A percentile compares a stretch with the other conserved stretches of the same genome.
Conservation (phyloP, 2,888 invertebrate species). For the Rhingia rostrata region DNA sequence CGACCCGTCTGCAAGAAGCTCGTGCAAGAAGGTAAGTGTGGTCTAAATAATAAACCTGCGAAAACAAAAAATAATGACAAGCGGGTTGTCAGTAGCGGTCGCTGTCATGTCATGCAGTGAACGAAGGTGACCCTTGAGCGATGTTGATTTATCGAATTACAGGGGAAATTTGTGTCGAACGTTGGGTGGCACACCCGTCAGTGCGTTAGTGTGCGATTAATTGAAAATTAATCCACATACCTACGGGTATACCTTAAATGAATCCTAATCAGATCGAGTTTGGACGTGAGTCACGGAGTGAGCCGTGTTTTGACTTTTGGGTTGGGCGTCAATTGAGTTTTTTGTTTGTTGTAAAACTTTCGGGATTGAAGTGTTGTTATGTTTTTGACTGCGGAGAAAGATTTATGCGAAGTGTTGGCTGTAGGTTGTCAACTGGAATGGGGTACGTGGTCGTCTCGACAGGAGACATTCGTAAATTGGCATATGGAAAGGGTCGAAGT, state of each 20-base stretch:
- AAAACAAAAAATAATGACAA: constrained; percentile 38
- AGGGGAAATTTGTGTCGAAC: constrained; percentile 32
- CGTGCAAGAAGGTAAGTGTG: constrained; percentile 88
- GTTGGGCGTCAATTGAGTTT: constrained; percentile 28
- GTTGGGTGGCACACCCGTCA: constrained; percentile 58
- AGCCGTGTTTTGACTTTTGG: neutral
- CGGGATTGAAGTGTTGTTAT: neutral
- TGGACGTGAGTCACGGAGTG: constrained; percentile 33
- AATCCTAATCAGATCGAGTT: constrained; percentile 52
- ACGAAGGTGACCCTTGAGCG: constrained; percentile 38
- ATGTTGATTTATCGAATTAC: constrained; percentile 52
- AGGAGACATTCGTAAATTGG: constrained; percentile 5
- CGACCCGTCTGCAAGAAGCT: constrained; percentile 90
- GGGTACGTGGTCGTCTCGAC: neutral
- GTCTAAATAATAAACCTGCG: neutral
- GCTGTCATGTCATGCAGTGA: constrained; percentile 14
- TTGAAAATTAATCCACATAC: constrained; percentile 30
- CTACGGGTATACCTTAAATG: constrained; percentile 39
- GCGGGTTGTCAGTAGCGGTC: constrained; percentile 17
- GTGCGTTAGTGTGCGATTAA: constrained; percentile 38
- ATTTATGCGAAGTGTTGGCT: constrained; percentile 6
- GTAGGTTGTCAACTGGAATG: neutral
- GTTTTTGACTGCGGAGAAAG: neutral
- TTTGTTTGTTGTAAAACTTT: constrained; percentile 19
- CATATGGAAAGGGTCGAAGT: neutral